Percentiles rank a stretch among this genome's conserved stretches.
Evolutionary conservation across 2,888 invertebrate species (phyloP).

Genomic region (Neelides folsomi): DNA sequence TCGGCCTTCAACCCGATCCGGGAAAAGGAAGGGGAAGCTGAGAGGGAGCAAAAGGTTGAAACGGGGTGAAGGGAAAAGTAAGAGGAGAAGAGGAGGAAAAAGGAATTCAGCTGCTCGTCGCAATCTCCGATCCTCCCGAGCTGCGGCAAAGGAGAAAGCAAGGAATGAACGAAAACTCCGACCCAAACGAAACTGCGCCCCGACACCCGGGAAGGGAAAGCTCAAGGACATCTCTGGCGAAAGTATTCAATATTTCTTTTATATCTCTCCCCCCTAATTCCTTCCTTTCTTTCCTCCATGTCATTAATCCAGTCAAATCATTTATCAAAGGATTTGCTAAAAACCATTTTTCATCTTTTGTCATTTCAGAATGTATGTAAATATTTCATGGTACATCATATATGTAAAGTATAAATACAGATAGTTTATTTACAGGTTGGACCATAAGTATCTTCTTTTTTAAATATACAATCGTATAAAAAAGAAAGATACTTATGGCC

Average conservation of each 20-base stretch:
- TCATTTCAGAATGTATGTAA: background rate
- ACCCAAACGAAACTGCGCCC: constrained; percentile 29
- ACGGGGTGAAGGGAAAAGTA: background rate
- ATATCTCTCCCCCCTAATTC: background rate
- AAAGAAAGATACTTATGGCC: no score
- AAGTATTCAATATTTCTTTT: constrained; percentile 21
- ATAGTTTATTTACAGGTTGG: no score
- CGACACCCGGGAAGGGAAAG: constrained; percentile 26
- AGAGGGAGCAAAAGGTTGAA: background rate
- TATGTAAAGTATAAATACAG: no score
- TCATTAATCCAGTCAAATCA: background rate
- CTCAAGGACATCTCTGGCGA: constrained; percentile 29
- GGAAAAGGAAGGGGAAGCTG: background rate
- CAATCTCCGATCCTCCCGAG: constrained; percentile 3
- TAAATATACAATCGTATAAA: no score
- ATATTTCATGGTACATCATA: no score
- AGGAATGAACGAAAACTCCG: constrained; percentile 19
- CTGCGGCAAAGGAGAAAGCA: constrained; percentile 4
- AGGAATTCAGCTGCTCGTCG: background rate
- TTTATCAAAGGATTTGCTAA: background rate
- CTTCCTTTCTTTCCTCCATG: background rate
- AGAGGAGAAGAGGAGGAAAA: background rate
- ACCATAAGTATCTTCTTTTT: no score
- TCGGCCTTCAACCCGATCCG: background rate
- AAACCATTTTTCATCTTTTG: background rate